Base-by-base conservation (phyloP, 2,797 vertebrate genomes). In the Schizothorax lantsangensis region DNA sequence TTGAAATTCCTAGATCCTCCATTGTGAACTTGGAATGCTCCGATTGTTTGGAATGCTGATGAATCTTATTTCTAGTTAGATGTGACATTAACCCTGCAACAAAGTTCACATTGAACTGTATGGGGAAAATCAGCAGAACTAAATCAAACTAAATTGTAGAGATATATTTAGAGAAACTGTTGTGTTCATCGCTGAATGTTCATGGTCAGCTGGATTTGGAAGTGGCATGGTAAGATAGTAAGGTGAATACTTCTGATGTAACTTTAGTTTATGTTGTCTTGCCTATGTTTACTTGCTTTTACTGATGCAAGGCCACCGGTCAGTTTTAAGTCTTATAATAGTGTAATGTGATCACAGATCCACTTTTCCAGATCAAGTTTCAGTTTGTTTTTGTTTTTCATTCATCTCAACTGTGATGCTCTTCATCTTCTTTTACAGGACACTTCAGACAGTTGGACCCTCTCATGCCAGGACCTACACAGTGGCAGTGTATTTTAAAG, bases 401-500 rank as follows among this genome's bases (percentile, higher is more conserved):
- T 19, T 43, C 4, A 49, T 43, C 43, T 73, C 10, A 5, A n/a
- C 4, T 40, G 17, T 38, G 33, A 36, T 47, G 4, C 19, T 62
- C 14, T 45, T 49, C 1, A 19, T 54, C 59, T 57, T 23, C 9
- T 33, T 38, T 74, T 88, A 87, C 93, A 99, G 98, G 94, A 99
- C 98, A 49, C 94, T 99, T 90, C 98, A 99, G 94, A 99, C 98
- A 0, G 98, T 99, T 45, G 98, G 98, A 5, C 98, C 98, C 0
- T 99, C 98, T 4, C 98, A 99, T 81, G 98, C 98, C 3, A 95
- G 98, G 87, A 99, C 98, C 15, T 99, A 99, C 92, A 99, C 98
- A 0, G 98, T 99, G 23, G 98, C 98, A 4, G 98, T 99, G 79
- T 99, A 99, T 91, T 99, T 99, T 95, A 99, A 99, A 94, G 98